These are phyloP conservation scores for Pachycephala philippinensis DNA, from an alignment of 2,113 vertebrate genomes.

Conservation along the genomic window DNA sequence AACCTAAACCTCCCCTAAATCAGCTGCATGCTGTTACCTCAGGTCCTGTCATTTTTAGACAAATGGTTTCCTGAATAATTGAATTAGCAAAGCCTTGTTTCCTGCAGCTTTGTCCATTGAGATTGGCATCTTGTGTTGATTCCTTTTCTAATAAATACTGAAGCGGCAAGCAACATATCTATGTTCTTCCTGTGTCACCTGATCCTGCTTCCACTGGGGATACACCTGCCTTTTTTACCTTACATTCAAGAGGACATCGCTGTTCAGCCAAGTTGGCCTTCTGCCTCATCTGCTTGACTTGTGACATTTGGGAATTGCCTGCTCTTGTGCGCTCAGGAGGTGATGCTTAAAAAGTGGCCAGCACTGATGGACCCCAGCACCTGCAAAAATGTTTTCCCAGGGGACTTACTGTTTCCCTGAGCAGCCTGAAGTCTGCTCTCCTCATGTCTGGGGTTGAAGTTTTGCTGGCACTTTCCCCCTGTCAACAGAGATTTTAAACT, in stretches of 20 bases:
- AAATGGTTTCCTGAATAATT: not conserved
- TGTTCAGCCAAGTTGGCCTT: not conserved
- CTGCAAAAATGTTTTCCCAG: not conserved
- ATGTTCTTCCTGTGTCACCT: not conserved
- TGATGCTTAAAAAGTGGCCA: not conserved
- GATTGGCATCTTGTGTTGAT: not conserved
- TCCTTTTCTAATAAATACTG: not conserved
- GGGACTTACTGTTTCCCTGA: not conserved
- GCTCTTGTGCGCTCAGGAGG: not conserved
- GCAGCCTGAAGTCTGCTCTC: not conserved
- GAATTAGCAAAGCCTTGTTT: not conserved
- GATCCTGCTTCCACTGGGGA: not conserved
- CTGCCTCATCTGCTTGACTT: not conserved
- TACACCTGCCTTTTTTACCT: not conserved
- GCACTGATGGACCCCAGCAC: not conserved
- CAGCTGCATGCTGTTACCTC: not conserved
- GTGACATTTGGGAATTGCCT: not conserved
- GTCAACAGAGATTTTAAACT: not conserved
- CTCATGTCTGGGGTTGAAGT: not conserved
- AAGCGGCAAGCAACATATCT: not conserved
- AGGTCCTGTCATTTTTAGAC: not conserved
- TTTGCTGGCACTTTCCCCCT: not conserved
- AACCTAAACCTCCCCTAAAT: not conserved
- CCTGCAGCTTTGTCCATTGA: not conserved
- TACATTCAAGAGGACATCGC: not conserved